Evolutionary conservation across 2,888 invertebrate species (phyloP).

Genomic region (Epinotia nisella): DNA sequence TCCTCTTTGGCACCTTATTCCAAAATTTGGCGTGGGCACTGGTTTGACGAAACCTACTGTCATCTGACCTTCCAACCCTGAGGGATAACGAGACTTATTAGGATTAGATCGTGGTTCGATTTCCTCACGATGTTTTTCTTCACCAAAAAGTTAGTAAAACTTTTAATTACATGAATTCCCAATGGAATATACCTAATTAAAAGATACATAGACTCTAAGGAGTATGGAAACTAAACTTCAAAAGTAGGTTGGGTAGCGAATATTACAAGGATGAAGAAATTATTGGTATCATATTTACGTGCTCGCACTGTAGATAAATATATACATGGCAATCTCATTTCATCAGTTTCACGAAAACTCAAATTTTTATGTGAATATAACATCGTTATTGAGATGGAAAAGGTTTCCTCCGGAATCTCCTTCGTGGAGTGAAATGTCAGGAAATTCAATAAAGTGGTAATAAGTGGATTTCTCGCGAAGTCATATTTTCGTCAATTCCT

Average conservation of each 20-base stretch:
- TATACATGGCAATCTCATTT: constrained; percentile 31
- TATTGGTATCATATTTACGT: neutral
- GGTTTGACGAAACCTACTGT: no score
- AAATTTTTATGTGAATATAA: constrained; percentile 60
- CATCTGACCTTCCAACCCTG: no score
- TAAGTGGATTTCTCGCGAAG: constrained; percentile 70
- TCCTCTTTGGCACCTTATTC: no score
- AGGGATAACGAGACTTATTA: no score
- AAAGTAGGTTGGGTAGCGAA: neutral
- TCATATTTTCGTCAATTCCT: constrained; percentile 68
- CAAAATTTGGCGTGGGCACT: no score
- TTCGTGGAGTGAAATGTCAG: constrained; percentile 65
- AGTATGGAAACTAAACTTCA: neutral
- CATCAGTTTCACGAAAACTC: constrained; percentile 52
- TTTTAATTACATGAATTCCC: constrained; percentile 15
- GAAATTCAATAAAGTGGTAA: constrained; percentile 77
- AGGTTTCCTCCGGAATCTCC: constrained; percentile 60
- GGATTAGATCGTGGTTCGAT: no score
- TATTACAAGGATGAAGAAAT: neutral
- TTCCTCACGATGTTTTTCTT: no score
- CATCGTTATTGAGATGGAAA: constrained; percentile 58
- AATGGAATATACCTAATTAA: neutral
- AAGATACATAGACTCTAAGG: neutral
- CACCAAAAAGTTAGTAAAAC: neutral
- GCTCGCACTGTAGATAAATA: constrained; percentile 16